Percentiles rank a stretch among this genome's conserved stretches.
Conservation (phyloP, 2,888 invertebrate genomes). For the Linnaemya tessellans region DNA sequence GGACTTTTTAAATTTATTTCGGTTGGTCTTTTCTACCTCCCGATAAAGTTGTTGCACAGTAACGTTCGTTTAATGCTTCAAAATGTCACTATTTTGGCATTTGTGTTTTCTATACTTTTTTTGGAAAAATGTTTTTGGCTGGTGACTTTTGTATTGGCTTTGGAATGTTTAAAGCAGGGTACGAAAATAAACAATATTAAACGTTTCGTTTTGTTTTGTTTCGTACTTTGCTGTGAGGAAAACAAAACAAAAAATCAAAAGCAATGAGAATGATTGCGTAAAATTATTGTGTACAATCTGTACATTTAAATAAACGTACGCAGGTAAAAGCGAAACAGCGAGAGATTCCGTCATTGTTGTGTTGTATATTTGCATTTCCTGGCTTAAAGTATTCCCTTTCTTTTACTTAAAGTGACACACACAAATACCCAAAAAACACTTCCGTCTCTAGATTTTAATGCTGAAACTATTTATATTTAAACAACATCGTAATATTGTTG, state of each 20-base stretch:
- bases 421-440: neutral
- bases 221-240: no score
- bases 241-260: no score
- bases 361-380: no score
- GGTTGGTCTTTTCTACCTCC: neutral
- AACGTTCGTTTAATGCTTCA: neutral
- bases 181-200: no score
- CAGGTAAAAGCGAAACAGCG: no score
- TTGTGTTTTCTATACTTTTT: conserved; percentile 24
- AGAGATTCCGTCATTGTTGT: no score
- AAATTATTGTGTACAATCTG: no score
- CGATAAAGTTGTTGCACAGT: conserved; percentile 22
- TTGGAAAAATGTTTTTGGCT: conserved; percentile 7
- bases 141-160: conserved; percentile 17
- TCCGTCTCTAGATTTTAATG: neutral
- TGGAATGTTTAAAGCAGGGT: no score
- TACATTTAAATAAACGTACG: no score
- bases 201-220: no score
- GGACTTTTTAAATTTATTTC: conserved; percentile 30
- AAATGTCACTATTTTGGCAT: conserved; percentile 54
- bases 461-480: neutral
- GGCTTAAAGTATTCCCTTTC: conserved; percentile 11
- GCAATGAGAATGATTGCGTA: no score
- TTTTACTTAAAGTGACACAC: neutral
- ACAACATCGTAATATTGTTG: neutral